Evolutionary conservation across 2,888 invertebrate genomes (phyloP), one percentile per base, ranked within the genome.

Genomic region (Eudiplozoon nipponicum): DNA sequence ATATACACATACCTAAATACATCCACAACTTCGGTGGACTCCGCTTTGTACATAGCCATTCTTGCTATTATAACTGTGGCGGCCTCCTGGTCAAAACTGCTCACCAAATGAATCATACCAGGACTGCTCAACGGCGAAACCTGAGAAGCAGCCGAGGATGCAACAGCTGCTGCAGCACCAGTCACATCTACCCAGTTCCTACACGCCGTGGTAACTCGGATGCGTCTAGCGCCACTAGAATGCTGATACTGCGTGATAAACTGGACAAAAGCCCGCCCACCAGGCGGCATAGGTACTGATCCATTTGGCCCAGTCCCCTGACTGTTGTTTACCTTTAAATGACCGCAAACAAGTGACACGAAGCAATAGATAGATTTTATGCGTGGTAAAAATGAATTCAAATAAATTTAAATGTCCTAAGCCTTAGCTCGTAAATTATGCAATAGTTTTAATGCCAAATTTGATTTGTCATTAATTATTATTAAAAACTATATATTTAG

Each of bases 171-270:
- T 11, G 40, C 37, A n/a, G n/a, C n/a, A n/a, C n/a, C n/a, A n/a
- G n/a, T n/a, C n/a, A n/a, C n/a, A 22, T 43, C 43, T 5, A 48
- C 57, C 50, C 56, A 76, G 74, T 81, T 81, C 60, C 94, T 68
- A n/a, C 84, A 78, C 17, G 90, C 66, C 1, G 94, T 98, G 17
- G 90, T 84, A 36, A 98, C 90, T 29, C 94, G 64, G 46, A 94
- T 77, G 48, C 84, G 69, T 44, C 75, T 68, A 57, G 84, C 80
- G 0, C 94, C 94, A 59, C 72, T 77, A 9, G 84, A 72, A 61
- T 94, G 90, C 53, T 84, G 90, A 64, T 94, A 94, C 57, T 90
- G 81, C 1, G 84, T 81, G 48, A 94, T 81, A 56, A 94, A 78
- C 59, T 98, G 94, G 45, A 94, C 71, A 53, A 77, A 84, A 7